phyloP scores from a whole-genome alignment of 1,140 invertebrate species.

The Phenacoccus solenopsis region DNA sequence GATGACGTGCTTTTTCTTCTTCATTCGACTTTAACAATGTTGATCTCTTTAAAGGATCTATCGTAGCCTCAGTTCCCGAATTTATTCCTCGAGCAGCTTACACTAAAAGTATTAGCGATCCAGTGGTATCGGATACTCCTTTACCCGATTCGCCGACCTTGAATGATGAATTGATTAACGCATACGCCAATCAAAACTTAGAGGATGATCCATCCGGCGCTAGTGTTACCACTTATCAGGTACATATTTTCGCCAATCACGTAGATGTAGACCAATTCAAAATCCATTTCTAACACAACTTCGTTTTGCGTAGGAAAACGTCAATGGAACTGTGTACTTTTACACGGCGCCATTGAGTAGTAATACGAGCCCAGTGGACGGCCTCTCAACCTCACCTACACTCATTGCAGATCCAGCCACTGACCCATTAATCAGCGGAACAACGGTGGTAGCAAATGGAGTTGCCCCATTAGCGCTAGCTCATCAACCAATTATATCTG shows the following conservation, averaged over 20 bases:
- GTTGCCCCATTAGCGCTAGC: neutral
- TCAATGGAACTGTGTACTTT: constrained; percentile 88
- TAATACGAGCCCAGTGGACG: neutral
- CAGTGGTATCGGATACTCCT: neutral
- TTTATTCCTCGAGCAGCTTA: neutral
- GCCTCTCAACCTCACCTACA: constrained; percentile 5
- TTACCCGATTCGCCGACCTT: neutral
- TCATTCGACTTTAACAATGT: constrained; percentile 38
- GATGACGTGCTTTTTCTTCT: constrained; percentile 29
- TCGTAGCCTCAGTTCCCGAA: constrained; percentile 4
- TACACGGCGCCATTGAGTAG: constrained; percentile 41
- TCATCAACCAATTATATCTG: neutral
- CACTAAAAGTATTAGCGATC: constrained; percentile 4
- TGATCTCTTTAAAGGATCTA: constrained; percentile 36
- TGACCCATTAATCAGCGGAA: neutral
- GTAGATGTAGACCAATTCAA: constrained; percentile 33
- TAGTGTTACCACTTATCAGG: constrained; percentile 5
- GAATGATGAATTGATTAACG: constrained; percentile 1
- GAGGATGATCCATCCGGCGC: neutral
- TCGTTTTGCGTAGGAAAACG: constrained; percentile 56
- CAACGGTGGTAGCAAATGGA: neutral
- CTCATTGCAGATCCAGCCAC: neutral
- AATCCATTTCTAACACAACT: constrained; percentile 57
- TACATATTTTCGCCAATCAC: neutral
- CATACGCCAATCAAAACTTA: neutral